Evolutionary conservation across 2,888 invertebrate genomes (phyloP), one percentile per base, ranked within the genome.

Genomic region (Rugalucina vietnamica): DNA sequence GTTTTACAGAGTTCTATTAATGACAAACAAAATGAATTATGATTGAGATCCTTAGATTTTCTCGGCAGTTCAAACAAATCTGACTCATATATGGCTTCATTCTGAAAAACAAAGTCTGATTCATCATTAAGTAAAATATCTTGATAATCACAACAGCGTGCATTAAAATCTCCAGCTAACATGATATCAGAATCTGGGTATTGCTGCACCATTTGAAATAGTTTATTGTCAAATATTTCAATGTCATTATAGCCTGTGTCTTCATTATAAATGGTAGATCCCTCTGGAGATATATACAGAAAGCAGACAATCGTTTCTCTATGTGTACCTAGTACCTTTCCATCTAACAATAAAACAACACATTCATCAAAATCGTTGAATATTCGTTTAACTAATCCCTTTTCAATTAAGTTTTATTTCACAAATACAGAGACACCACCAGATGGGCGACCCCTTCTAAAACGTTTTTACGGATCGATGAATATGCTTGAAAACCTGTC

Each of bases 391-490:
- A 73, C 73, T 29, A 73, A 27, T 2, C 50, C 29, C 10, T 27
- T 10, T 50, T 73, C 73, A 18, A 49, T 32, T 14, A 49, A 73
- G 18, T 32, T 29, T 29, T 43, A 29, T 50, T 50, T 49, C n/a
- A 73, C 50, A 29, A 73, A 73, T 36, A 39, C 43, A n/a, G 72
- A 24, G 4, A 72, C 72, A 24, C 72, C 72, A 39, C 72, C 72
- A 12, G 72, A 72, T 39, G 29, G 37, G 14, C 32, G 34, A 34
- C 70, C 70, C 18, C 29, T 32, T 27, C 34, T 65, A 3, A 10
- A 65, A 65, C 34, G 4, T 65, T 65, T 50, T 57, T 57, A 1
- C 57, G 24, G 10, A 57, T 29, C 29, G 3, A 10, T 4, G 27
- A 27, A 14, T 29, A 57, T 10, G 27, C 27, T 27, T n/a, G 3